These are phyloP conservation scores for Melanotaenia duboulayi DNA, from an alignment of 2,113 vertebrate genomes.

Conservation along the genomic window DNA sequence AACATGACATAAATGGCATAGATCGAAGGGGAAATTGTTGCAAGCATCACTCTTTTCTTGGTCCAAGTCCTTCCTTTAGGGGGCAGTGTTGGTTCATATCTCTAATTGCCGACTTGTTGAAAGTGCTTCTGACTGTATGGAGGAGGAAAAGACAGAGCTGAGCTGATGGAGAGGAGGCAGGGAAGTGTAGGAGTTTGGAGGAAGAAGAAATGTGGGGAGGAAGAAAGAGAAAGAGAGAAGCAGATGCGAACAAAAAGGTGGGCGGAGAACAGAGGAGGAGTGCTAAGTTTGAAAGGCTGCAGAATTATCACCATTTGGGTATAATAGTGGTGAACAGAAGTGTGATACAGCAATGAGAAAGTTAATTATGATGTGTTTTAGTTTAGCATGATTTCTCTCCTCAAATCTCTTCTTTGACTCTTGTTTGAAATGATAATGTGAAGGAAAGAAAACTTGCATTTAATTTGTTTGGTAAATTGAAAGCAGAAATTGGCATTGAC, in stretches of 20 bases:
- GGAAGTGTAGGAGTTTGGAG: conserved; percentile 66
- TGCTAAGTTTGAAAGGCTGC: conserved; percentile 45
- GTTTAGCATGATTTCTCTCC: conserved; percentile 5
- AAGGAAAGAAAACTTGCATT: conserved; percentile 7
- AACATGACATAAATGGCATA: background rate
- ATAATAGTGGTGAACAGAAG: conserved; percentile 43
- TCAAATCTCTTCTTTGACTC: background rate
- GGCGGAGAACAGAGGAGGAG: conserved; percentile 55
- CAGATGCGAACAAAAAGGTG: conserved; percentile 64
- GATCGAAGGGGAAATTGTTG: background rate
- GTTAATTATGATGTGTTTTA: conserved; percentile 57
- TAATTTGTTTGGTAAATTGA: background rate
- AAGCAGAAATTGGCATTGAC: conserved; percentile 12
- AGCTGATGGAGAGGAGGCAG: conserved; percentile 52
- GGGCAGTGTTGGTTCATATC: conserved; percentile 81
- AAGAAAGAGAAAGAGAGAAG: conserved; percentile 43
- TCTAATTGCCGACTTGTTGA: conserved; percentile 50
- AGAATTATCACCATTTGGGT: conserved; percentile 52
- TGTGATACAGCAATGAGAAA: conserved; percentile 45
- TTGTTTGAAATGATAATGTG: background rate
- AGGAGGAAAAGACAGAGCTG: conserved; percentile 44
- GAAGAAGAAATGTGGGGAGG: conserved; percentile 42
- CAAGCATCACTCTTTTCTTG: background rate
- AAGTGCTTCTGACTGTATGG: conserved; percentile 56
- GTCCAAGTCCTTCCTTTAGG: conserved; percentile 63